Base-by-base conservation (phyloP, 1,140 invertebrate genomes). In the Condylostylus longicornis region DNA sequence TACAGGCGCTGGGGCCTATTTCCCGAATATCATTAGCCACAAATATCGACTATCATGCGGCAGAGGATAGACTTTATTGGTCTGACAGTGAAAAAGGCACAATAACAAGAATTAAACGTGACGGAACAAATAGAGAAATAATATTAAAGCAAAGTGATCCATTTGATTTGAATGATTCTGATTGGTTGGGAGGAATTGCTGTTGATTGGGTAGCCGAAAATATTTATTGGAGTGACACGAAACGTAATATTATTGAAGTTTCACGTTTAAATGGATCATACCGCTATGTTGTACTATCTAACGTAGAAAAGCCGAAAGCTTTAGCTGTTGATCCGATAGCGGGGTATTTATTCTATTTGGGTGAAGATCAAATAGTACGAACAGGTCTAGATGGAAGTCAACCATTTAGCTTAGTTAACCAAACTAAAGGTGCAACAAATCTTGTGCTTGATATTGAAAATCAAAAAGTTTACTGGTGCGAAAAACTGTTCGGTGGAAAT, bases 141-240 rank as follows among this genome's bases (percentile, higher is more conserved):
- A 77, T 61, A 17, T 41, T 71, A 21, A 61, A 60, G 37, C 64
- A 63, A 38, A 53, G 54, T 1, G 63, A 61, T 32, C 40, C 45
- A 35, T 71, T 75, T 30, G 48, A 46, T 0, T 43, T 47, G 17
- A 57, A 51, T 42, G 47, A 52, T 18, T 46, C 53, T 35, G 58
- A 61, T 29, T 61, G 58, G 55, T 30, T 57, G 5, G 58, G 58
- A 1, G 58, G 58, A 23, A 59, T 93, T 18, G 83, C 85, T 0
- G 69, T 90, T 17, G 88, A 93, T 61, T 89, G 83, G 82, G 68
- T 83, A 15, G 78, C 80, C 9, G 69, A 77, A 18, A 91, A 93
- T 59, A 67, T 95, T 21, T 94, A 90, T 57, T 93, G 87, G 87
- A 79, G 82, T 32, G 87, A 91, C 55, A 81, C 82, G 2, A 78